Base-by-base conservation (phyloP, 2,113 vertebrate species). In the Myotis lucifugus region DNA sequence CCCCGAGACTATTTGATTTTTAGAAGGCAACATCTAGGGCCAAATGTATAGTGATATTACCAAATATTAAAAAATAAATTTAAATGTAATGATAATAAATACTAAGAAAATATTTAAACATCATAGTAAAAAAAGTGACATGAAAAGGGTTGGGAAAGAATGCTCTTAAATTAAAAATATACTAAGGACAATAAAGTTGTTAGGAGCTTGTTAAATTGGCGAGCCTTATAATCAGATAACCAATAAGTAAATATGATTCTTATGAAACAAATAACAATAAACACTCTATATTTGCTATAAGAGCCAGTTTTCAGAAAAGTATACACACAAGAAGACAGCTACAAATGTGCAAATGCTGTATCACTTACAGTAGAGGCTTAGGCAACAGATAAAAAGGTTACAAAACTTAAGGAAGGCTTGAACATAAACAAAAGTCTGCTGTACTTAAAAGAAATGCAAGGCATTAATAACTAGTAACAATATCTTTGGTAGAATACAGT, bases 241-340 rank as follows among this genome's bases (percentile, higher is more conserved):
- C 27, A 89, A 8, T 37, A 93, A 76, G 50, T 89, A 94, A 84
- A 86, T 76, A 90, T 77, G 72, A 96, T n/a, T 82, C 11, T 74
- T 72, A 93, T 40, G 29, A 85, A 88, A 79, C 17, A 67, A 90
- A 88, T 40, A 61, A 64, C 64, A 89, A 84, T 34, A 77, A 88
- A 89, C 34, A 66, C 5, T 85, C 14, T 40, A 61, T 48, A 85
- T 12, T 32, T 89, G 34, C 25, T 52, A 19, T 9, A 76, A 34
- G 23, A 11, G 29, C 66, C 76, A 88, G 46, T 82, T 85, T 94
- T 92, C 72, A 93, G 88, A 88, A 42, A 76, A 42, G 17, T 81
- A 66, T n/a, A 64, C 2, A 50, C 29, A 87, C 32, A 83, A 67
- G 77, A 79, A n/a, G 48, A 85, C 40, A 92, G 29, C 37, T 92